A percentile compares a stretch with the other conserved stretches of the same genome.
Evolutionary conservation across 2,113 vertebrate species (phyloP).

Genomic region (Mustela lutreola): DNA sequence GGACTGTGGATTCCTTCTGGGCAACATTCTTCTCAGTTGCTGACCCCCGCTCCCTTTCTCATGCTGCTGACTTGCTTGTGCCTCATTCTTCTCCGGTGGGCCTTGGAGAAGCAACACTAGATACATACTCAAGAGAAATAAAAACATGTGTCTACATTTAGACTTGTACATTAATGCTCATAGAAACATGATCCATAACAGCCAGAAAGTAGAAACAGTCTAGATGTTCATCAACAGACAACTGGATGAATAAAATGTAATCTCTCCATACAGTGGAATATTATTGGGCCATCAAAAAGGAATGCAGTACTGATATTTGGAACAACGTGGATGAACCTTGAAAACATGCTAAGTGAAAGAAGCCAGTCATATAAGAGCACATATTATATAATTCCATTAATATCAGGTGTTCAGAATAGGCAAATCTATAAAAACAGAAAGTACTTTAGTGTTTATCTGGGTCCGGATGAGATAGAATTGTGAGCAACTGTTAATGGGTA

Average conservation of each 20-base stretch:
- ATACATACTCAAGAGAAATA: not conserved
- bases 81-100: too few relatives aligned
- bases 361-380: not conserved
- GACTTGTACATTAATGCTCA: not conserved
- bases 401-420: not conserved
- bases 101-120: not conserved
- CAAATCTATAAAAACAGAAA: not conserved
- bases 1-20: too few relatives aligned
- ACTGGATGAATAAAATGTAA: not conserved
- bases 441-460: not conserved
- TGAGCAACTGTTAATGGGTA: not conserved
- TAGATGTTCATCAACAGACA: not conserved
- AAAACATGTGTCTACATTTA: not conserved
- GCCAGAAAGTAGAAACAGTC: not conserved
- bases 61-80: too few relatives aligned
- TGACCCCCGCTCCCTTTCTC: too few relatives aligned
- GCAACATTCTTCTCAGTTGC: too few relatives aligned
- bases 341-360: not conserved
- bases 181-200: not conserved
- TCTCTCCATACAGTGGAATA: not conserved
- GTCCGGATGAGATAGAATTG: not conserved
- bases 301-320: not conserved
- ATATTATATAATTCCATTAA: not conserved
- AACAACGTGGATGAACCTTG: not conserved
- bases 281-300: not conserved